Evolutionary conservation across 1,140 invertebrate genomes (phyloP).

Genomic region (Aradophagus sp.): DNA sequence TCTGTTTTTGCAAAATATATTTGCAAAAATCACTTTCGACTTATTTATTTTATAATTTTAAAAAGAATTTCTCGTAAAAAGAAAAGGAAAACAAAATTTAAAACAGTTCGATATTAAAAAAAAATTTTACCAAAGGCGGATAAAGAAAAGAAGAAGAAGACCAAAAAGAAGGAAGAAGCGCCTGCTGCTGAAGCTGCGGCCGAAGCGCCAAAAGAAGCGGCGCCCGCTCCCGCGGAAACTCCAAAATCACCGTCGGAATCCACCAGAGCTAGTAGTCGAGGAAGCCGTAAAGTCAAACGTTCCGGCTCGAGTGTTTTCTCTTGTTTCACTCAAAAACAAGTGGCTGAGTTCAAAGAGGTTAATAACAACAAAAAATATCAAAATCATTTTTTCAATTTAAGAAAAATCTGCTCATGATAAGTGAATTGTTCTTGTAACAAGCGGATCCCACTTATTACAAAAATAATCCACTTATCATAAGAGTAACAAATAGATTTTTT

Average conservation of each 20-base stretch:
- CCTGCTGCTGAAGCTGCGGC: neutral
- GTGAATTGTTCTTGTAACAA: no score
- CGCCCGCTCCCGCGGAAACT: constrained; percentile 66
- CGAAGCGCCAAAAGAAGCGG: constrained; percentile 70
- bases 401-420: no score
- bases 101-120: no score
- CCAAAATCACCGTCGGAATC: constrained; percentile 77
- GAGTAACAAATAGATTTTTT: no score
- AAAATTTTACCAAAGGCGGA: constrained; percentile 73
- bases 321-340: constrained; percentile 95
- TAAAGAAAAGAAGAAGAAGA: constrained; percentile 79
- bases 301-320: constrained; percentile 95
- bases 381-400: no score
- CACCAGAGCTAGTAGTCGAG: constrained; percentile 87
- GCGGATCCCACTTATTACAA: no score
- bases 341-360: constrained; percentile 97
- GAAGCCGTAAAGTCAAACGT: constrained; percentile 84
- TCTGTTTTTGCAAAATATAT: no score
- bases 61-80: no score
- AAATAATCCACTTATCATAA: no score
- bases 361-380: neutral
- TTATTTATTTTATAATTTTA: no score
- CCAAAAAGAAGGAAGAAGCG: constrained; percentile 77
- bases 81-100: neutral
- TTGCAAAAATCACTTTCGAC: no score